Conservation (phyloP, 2,797 vertebrate species). For the Streptopelia turtur region DNA sequence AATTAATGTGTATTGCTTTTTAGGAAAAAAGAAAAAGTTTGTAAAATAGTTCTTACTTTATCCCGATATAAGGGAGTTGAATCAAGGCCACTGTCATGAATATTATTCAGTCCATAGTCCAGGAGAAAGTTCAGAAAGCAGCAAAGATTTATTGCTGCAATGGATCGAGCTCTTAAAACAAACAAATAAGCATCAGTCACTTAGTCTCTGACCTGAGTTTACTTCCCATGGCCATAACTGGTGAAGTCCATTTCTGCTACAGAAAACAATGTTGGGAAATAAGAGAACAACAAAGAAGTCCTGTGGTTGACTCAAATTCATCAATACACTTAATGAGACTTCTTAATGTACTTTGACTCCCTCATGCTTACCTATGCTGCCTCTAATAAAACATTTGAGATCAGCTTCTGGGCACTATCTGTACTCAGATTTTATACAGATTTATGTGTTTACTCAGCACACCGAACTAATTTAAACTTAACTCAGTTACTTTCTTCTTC, state of each 20-base stretch:
- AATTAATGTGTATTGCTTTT: not conserved
- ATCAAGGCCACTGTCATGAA: not conserved
- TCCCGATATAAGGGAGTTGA: not conserved
- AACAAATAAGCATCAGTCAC: not conserved
- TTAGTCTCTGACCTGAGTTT: not conserved
- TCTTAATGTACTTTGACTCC: not conserved
- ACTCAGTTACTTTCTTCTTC: not conserved
- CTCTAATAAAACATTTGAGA: not conserved
- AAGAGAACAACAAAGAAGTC: not conserved
- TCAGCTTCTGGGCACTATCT: not conserved
- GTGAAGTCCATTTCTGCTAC: not conserved
- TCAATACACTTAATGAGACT: not conserved
- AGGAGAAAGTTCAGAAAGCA: not conserved
- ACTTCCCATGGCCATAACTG: not conserved
- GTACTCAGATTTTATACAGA: not conserved
- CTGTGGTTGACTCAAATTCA: not conserved
- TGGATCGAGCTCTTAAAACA: not conserved
- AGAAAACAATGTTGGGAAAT: not conserved
- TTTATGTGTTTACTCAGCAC: slow-evolving; percentile 14
- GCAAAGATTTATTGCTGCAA: not conserved
- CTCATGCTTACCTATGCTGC: not conserved
- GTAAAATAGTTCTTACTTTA: not conserved
- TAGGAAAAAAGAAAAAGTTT: not conserved
- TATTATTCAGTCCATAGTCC: not conserved
- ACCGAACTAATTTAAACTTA: slow-evolving; percentile 2